These are phyloP conservation scores for Mimachlamys varia DNA, from an alignment of 2,888 invertebrate species.

Conservation along the genomic window DNA sequence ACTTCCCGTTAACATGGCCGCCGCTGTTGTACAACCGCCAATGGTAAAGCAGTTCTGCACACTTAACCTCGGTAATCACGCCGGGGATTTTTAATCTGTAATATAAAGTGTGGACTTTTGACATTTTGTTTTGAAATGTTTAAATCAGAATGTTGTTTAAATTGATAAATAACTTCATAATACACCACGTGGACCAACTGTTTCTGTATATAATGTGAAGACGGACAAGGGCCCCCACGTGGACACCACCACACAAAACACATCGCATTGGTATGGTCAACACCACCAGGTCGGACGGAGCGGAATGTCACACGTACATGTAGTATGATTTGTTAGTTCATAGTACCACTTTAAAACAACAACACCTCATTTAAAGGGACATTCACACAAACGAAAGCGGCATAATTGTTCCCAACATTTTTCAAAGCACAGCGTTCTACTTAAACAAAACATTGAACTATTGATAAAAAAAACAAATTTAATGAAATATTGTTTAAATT, in stretches of 20 bases:
- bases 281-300: neutral
- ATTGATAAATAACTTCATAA: neutral
- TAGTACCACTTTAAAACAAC: too few relatives aligned
- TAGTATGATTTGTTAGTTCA: neutral
- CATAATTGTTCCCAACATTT: too few relatives aligned
- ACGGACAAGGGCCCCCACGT: neutral
- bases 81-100: neutral
- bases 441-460: too few relatives aligned
- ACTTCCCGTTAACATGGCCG: conserved; percentile 16
- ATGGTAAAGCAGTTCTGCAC: neutral
- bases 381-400: too few relatives aligned
- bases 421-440: too few relatives aligned
- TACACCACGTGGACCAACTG: neutral
- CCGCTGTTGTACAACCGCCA: neutral
- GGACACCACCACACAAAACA: neutral
- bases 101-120: neutral
- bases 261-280: neutral
- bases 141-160: neutral
- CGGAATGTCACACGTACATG: neutral
- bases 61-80: neutral
- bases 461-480: too few relatives aligned
- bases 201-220: neutral
- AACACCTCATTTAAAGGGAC: too few relatives aligned
- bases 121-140: neutral
- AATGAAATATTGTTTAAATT: too few relatives aligned